Evolutionary conservation across 2,113 vertebrate species (phyloP), one percentile per base, ranked within the genome.

Genomic region (Xyrauchen texanus): DNA sequence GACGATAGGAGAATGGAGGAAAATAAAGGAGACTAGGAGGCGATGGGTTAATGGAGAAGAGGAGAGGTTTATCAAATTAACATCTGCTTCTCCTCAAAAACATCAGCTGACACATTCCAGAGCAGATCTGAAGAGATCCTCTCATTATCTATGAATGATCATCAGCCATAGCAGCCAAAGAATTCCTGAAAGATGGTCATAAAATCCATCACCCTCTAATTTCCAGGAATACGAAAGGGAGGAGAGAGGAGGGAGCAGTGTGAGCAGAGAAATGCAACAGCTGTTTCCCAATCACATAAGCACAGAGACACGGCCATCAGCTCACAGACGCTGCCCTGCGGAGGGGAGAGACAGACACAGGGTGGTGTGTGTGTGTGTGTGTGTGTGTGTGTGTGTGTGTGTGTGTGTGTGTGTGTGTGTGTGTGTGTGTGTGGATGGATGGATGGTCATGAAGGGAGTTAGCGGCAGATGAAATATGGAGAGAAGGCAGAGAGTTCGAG

Each of bases 241-340:
- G 63, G 16, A 77, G 64, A 79, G 34, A 65, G 73, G 53, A 3
- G 21, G 21, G 21, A 34, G 21, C 21, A 34, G 11, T 7, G 34
- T 1, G 6, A 49, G 71, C 49, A 49, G 45, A 82, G 57, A 82
- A 79, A 82, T 16, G 72, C 77, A 85, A 82, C 83, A 85, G 83
- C 83, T 85, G 83, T 81, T 85, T 74, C 80, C 78, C 72, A 82
- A 82, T 85, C 83, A 82, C 80, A 85, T 85, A 77, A 72, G 80
- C 76, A 76, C 76, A 63, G n/a, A 82, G 52, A 82, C 51, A 78
- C n/a, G 57, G 68, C 34, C 73, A 85, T 71, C 62, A 68, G 62
- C 60, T 55, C 60, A 53, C 47, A 73, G 62, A 83, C 55, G 61
- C 68, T 77, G 66, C 78, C 72, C n/a, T 76, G 74, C 62, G 49